phyloP scores from a whole-genome alignment of 2,888 invertebrate species.

The Clepsis dumicolana region DNA sequence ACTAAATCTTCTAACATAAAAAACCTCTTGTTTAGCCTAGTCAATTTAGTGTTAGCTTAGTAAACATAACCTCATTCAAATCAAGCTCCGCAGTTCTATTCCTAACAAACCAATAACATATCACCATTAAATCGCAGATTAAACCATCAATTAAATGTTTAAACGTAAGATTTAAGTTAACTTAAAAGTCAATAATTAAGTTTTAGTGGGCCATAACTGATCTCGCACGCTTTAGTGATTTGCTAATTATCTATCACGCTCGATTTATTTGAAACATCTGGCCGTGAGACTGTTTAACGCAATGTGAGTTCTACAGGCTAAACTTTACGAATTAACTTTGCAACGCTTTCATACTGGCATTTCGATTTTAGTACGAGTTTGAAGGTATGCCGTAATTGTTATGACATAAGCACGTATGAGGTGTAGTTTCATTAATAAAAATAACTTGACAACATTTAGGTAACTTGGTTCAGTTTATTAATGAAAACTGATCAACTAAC shows the following conservation, averaged over 20 bases:
- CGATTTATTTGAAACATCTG: constrained; percentile 47
- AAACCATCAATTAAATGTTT: constrained; percentile 31
- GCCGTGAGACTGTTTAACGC: constrained; percentile 12
- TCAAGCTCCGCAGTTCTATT: no score
- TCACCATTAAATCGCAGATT: constrained; percentile 26
- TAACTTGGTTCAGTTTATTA: constrained; percentile 13
- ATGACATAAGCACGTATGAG: constrained; percentile 24
- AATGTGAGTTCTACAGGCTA: constrained; percentile 9
- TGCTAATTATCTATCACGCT: constrained; percentile 68
- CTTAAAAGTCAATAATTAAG: constrained; percentile 46
- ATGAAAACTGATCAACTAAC: constrained; percentile 19
- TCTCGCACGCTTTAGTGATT: constrained; percentile 68
- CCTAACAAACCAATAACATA: constrained; percentile 9
- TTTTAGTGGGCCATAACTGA: constrained; percentile 65
- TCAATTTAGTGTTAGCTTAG: neutral
- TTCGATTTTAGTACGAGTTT: constrained; percentile 13
- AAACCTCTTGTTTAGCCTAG: neutral
- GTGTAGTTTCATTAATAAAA: constrained; percentile 39
- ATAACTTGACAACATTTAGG: neutral
- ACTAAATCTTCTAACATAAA: no score
- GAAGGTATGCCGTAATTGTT: constrained; percentile 32
- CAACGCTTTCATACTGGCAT: constrained; percentile 5
- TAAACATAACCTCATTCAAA: constrained; percentile 19
- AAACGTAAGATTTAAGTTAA: constrained; percentile 40
- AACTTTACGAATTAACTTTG: constrained; percentile 25